These are phyloP conservation scores for Hestina assimilis DNA, from an alignment of 1,140 invertebrate species.

Conservation along the genomic window DNA sequence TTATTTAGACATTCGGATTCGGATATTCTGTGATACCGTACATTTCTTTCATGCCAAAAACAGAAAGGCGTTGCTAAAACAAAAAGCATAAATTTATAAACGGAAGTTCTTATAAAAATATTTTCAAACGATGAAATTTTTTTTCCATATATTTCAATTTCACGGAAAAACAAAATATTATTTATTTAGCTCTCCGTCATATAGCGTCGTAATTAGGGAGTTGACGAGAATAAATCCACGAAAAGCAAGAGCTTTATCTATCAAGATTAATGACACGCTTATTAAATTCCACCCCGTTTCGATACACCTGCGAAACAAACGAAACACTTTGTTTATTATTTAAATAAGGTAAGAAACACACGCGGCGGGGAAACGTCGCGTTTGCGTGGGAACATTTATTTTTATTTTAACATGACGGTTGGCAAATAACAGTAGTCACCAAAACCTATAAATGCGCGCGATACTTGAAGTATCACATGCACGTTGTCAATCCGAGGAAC, in stretches of 20 bases:
- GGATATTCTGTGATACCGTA: no score
- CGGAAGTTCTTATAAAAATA: no score
- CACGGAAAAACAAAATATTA: not conserved
- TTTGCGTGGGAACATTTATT: not conserved
- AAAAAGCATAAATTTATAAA: no score
- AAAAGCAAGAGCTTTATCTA: constrained; percentile 4
- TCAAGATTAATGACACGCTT: constrained; percentile 32
- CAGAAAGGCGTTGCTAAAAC: no score
- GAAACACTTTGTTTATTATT: constrained; percentile 39
- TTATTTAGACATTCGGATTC: no score
- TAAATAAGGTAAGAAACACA: constrained; percentile 34
- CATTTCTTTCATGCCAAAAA: no score
- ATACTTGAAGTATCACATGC: no score
- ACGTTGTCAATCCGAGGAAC: no score
- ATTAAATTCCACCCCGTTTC: constrained; percentile 40
- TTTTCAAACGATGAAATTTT: no score
- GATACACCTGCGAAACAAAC: constrained; percentile 34
- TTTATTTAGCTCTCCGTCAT: constrained; percentile 7
- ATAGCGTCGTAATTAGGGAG: constrained; percentile 8
- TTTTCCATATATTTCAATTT: no score
- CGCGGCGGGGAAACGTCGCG: not conserved
- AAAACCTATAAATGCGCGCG: no score
- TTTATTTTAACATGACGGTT: not conserved
- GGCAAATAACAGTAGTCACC: no score
- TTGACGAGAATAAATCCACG: constrained; percentile 16